These are phyloP conservation scores for Drosophila mimetica DNA, from an alignment of 2,888 invertebrate genomes.

Conservation along the genomic window DNA sequence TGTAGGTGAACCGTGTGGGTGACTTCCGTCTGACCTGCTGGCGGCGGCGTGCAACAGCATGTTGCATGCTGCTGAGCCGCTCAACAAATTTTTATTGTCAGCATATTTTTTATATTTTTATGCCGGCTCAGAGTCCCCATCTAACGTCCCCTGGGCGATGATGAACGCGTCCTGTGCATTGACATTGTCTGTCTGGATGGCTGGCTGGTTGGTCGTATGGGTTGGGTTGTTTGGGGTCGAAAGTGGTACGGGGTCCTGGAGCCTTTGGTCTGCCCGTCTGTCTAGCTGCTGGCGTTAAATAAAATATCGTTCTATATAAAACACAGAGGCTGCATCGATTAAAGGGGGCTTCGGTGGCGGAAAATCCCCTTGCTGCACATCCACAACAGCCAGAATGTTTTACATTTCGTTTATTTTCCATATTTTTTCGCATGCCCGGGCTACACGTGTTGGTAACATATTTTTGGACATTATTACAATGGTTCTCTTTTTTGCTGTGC, in stretches of 20 bases:
- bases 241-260: neutral
- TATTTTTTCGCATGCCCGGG: conserved; percentile 45
- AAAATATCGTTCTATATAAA: conserved; percentile 73
- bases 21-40: conserved; percentile 45
- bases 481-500: conserved; percentile 48
- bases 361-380: conserved; percentile 41
- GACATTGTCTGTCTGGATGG: conserved; percentile 59
- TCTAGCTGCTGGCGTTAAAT: conserved; percentile 79
- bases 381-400: conserved; percentile 50
- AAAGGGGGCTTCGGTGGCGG: conserved; percentile 48
- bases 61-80: conserved; percentile 74
- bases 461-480: conserved; percentile 79
- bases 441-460: conserved; percentile 78
- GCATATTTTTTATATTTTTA: conserved; percentile 76
- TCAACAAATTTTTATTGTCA: conserved; percentile 76
- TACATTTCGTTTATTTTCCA: conserved; percentile 42
- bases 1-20: conserved; percentile 39
- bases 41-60: conserved; percentile 68
- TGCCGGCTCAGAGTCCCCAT: conserved; percentile 36
- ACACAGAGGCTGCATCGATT: conserved; percentile 69
- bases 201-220: neutral
- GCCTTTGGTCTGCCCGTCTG: conserved; percentile 16
- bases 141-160: conserved; percentile 54
- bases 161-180: conserved; percentile 70
- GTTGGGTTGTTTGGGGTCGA: neutral